Conservation (phyloP, 2,113 vertebrate genomes). For the Sinocyclocheilus anophthalmus region DNA sequence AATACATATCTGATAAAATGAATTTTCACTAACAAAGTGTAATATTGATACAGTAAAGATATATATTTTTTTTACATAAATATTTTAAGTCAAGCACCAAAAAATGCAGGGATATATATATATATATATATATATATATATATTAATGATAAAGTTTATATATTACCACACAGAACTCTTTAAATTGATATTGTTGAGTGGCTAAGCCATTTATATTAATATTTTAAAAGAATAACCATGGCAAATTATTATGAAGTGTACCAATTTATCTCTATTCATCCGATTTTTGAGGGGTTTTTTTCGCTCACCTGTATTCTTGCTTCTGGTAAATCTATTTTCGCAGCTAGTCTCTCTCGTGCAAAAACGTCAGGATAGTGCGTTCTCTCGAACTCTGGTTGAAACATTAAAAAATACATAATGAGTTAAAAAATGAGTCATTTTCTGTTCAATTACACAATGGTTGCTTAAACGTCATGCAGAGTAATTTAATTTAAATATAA, state of each 20-base stretch:
- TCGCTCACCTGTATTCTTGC: constrained; percentile 95
- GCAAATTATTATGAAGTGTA: background rate
- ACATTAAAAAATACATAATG: background rate
- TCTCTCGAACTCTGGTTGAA: constrained; percentile 91
- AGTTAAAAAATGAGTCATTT: background rate
- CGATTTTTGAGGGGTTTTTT: background rate
- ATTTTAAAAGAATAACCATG: background rate
- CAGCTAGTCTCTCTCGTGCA: constrained; percentile 95
- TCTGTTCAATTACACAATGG: background rate
- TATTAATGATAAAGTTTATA: too few relatives aligned
- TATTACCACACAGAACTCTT: background rate
- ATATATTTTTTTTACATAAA: too few relatives aligned
- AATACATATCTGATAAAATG: too few relatives aligned
- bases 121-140: too few relatives aligned
- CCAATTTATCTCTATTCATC: background rate
- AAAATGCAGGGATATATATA: too few relatives aligned
- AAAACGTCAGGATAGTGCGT: constrained; percentile 99
- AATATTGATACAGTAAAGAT: too few relatives aligned
- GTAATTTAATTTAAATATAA: background rate
- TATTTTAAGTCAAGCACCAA: too few relatives aligned
- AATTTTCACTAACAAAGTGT: too few relatives aligned
- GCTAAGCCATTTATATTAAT: background rate
- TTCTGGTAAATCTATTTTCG: constrained; percentile 99
- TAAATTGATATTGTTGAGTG: background rate
- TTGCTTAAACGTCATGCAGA: background rate